Conservation (phyloP, 2,888 invertebrate genomes). For the Phyllotreta striolata region DNA sequence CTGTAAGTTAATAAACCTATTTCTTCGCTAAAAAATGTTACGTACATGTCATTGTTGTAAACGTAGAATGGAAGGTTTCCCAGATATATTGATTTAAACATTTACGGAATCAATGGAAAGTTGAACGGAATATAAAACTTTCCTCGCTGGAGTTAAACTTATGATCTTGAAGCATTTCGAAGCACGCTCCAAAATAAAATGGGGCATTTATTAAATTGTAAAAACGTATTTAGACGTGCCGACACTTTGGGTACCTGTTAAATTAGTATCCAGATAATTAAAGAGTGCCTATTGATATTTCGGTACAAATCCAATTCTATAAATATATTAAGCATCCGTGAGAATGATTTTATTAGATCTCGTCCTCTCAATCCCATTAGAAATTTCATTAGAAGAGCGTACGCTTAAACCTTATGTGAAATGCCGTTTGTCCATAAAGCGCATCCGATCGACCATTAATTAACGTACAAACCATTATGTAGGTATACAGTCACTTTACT, state of each 20-base stretch:
- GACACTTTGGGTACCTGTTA: neutral
- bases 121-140: slow-evolving; percentile 10
- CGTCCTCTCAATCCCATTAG: slow-evolving; percentile 39
- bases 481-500: no score
- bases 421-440: slow-evolving; percentile 20
- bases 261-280: slow-evolving; percentile 2
- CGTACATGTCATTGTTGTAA: slow-evolving; percentile 3
- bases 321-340: slow-evolving; percentile 38
- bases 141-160: slow-evolving; percentile 7
- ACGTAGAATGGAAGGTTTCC: slow-evolving; percentile 3
- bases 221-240: neutral
- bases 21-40: neutral
- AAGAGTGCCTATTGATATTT: neutral
- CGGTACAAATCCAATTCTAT: neutral
- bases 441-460: slow-evolving; percentile 10
- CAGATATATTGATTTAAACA: slow-evolving; percentile 9
- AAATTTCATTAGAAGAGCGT: slow-evolving; percentile 33
- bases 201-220: no score
- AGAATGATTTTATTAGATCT: slow-evolving; percentile 37
- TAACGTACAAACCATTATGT: neutral
- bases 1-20: neutral
- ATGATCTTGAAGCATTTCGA: slow-evolving; percentile 1
- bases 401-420: slow-evolving; percentile 27
- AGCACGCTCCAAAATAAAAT: neutral
- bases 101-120: slow-evolving; percentile 11